Conservation (phyloP, 2,797 vertebrate genomes). For the Mus spretus region DNA sequence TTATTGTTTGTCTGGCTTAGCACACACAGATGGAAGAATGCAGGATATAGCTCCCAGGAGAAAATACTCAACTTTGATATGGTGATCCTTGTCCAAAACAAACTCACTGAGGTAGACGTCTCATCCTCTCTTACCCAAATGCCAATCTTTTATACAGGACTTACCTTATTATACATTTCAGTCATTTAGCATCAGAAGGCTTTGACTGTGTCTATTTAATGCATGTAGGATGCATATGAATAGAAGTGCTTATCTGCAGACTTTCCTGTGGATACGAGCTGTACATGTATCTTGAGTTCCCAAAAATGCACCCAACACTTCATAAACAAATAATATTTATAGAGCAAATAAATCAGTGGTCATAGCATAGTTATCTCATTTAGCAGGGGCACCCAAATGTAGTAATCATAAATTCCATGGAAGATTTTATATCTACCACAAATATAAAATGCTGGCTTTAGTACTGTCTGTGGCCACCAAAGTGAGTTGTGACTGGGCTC, state of each 20-base stretch:
- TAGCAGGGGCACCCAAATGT: neutral
- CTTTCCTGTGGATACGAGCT: neutral
- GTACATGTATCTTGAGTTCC: neutral
- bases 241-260: neutral
- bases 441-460: constrained; percentile 13
- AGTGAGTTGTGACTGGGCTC: neutral
- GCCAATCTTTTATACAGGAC: neutral
- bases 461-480: neutral
- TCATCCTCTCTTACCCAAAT: neutral
- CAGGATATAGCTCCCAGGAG: neutral
- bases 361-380: neutral
- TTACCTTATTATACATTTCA: neutral
- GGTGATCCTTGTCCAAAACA: neutral
- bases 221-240: neutral
- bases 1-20: neutral
- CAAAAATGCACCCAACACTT: neutral
- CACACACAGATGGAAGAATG: neutral
- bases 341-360: constrained; percentile 37
- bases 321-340: neutral
- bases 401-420: neutral
- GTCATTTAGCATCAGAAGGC: neutral
- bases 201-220: neutral
- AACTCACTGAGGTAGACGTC: neutral
- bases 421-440: neutral
- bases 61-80: neutral